Percentiles rank a stretch among this genome's conserved stretches.
Conservation (phyloP, 2,113 vertebrate genomes). For the Silurus meridionalis region DNA sequence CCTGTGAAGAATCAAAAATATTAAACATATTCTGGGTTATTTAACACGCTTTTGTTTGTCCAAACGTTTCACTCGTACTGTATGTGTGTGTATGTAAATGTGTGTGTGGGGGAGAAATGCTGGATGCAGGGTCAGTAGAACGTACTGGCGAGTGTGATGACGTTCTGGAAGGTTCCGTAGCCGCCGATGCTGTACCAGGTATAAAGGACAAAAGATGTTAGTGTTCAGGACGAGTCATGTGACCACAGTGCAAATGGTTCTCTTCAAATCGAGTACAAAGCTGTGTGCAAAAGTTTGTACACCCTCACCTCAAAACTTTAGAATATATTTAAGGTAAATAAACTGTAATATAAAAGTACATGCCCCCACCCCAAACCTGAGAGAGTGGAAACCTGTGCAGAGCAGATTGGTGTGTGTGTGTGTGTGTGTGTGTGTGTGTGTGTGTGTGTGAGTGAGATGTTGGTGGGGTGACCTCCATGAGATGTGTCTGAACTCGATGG, state of each 20-base stretch:
- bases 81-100: neutral
- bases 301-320: neutral
- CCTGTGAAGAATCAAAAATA: too few relatives aligned
- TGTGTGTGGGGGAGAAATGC: neutral
- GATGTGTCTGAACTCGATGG: constrained; percentile 74
- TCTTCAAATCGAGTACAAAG: neutral
- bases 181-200: constrained; percentile 73
- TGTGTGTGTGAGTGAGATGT: neutral
- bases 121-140: constrained; percentile 14
- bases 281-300: neutral
- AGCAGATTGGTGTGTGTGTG: neutral
- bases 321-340: neutral
- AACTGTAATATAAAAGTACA: neutral
- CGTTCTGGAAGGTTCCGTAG: constrained; percentile 70
- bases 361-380: neutral
- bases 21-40: too few relatives aligned
- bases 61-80: neutral
- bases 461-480: constrained; percentile 72
- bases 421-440: too few relatives aligned
- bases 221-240: neutral
- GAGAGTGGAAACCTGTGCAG: neutral
- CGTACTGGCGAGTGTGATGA: constrained; percentile 80
- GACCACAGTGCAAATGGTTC: neutral
- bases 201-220: neutral
- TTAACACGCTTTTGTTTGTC: too few relatives aligned